phyloP scores from a whole-genome alignment of 2,113 vertebrate species.

The Anas platyrhynchos region DNA sequence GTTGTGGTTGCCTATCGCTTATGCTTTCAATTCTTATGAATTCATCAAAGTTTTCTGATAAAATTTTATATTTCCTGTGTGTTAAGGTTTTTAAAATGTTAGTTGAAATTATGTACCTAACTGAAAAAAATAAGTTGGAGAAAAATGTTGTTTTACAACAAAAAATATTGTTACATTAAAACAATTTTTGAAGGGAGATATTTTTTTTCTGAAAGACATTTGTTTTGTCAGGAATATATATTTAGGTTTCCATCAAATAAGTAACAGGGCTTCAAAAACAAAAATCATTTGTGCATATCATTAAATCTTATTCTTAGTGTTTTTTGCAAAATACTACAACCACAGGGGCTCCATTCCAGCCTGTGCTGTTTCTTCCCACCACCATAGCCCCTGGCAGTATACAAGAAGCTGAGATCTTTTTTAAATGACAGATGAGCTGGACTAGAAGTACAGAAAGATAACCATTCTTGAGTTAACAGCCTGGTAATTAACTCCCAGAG shows the following conservation, averaged over 20 bases:
- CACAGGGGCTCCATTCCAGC: neutral
- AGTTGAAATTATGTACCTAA: neutral
- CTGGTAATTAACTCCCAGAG: neutral
- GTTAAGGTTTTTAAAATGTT: neutral
- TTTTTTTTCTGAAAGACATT: neutral
- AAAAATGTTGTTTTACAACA: neutral
- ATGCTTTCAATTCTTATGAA: neutral
- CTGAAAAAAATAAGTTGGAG: neutral
- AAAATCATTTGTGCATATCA: neutral
- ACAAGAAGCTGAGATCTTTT: neutral
- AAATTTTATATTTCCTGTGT: neutral
- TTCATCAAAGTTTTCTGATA: neutral
- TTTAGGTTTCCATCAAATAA: neutral
- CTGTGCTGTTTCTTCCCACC: neutral
- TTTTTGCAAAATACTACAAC: neutral
- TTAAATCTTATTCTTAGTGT: neutral
- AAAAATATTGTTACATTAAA: neutral
- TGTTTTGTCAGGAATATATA: neutral
- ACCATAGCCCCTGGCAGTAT: neutral
- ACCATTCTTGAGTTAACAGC: neutral
- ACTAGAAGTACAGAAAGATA: neutral
- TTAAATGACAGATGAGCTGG: neutral
- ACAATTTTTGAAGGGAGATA: neutral
- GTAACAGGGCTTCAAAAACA: neutral
- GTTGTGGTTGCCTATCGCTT: neutral